Evolutionary conservation across 2,888 invertebrate genomes (phyloP).

Genomic region (Drosophila limbata): DNA sequence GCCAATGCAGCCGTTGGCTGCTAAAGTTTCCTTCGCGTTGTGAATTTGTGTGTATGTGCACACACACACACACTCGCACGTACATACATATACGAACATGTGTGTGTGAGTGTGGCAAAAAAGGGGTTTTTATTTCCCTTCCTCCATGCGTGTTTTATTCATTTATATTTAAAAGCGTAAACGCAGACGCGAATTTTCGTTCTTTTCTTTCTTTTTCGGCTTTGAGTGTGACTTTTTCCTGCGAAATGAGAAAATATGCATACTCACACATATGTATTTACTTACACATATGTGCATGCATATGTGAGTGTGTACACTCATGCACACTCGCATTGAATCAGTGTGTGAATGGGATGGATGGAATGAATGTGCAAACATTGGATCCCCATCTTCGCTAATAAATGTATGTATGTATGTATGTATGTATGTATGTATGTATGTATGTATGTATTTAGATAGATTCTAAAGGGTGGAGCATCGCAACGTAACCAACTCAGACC

Average conservation of each 20-base stretch:
- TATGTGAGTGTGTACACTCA: background rate
- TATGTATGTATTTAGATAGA: slow-evolving; percentile 8
- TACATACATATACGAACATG: slow-evolving; percentile 4
- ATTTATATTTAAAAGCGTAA: slow-evolving; percentile 76
- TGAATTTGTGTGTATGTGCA: background rate
- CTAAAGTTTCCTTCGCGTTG: slow-evolving; percentile 22
- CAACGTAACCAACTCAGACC: slow-evolving; percentile 15
- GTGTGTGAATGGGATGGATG: slow-evolving; percentile 30
- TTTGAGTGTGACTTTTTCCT: slow-evolving; percentile 65
- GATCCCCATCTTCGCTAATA: slow-evolving; percentile 35
- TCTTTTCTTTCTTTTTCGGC: slow-evolving; percentile 42
- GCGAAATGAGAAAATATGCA: slow-evolving; percentile 47
- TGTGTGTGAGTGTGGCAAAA: slow-evolving; percentile 12
- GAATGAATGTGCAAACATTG: slow-evolving; percentile 28
- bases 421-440: slow-evolving; percentile 2
- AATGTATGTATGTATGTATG: slow-evolving; percentile 14
- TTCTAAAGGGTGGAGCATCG: slow-evolving; percentile 59
- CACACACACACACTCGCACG: slow-evolving; percentile 2
- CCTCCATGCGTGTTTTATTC: slow-evolving; percentile 66
- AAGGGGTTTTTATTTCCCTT: slow-evolving; percentile 45
- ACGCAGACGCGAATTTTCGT: slow-evolving; percentile 72
- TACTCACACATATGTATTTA: slow-evolving; percentile 7
- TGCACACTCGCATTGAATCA: slow-evolving; percentile 21
- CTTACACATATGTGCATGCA: background rate
- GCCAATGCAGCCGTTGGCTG: slow-evolving; percentile 46